Conservation (phyloP, 1,140 invertebrate species). For the Archegozetes longisetosus region DNA sequence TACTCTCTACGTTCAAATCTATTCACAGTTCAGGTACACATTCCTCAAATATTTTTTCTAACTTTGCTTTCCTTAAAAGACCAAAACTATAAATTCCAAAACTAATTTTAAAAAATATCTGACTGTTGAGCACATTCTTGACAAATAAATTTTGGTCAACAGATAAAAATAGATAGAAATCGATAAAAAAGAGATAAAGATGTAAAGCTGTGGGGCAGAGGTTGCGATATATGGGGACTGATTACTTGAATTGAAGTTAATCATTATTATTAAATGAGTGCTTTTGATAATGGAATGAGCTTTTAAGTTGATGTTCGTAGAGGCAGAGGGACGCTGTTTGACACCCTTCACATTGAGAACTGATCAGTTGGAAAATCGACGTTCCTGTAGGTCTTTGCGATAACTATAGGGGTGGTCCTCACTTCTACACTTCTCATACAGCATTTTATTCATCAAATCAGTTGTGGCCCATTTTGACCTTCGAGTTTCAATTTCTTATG, state of each 20-base stretch:
- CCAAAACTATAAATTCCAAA: not conserved
- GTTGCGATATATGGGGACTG: too few species aligned
- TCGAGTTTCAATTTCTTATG: not conserved
- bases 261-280: not conserved
- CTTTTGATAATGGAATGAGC: not conserved
- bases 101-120: not conserved
- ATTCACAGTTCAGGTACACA: not conserved
- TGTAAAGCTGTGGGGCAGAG: too few species aligned
- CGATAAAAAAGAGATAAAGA: too few species aligned
- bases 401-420: not conserved
- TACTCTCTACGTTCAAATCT: not conserved
- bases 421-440: too few species aligned
- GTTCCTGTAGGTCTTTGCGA: not conserved
- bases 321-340: not conserved
- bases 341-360: not conserved
- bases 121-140: too few species aligned
- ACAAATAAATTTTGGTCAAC: too few species aligned
- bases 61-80: not conserved
- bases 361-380: not conserved
- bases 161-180: too few species aligned
- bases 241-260: not conserved
- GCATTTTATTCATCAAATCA: not conserved
- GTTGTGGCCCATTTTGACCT: not conserved
- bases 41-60: not conserved
- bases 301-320: not conserved